Evolutionary conservation across 2,888 invertebrate genomes (phyloP).

Genomic region (Nipponacmea schrenckii): DNA sequence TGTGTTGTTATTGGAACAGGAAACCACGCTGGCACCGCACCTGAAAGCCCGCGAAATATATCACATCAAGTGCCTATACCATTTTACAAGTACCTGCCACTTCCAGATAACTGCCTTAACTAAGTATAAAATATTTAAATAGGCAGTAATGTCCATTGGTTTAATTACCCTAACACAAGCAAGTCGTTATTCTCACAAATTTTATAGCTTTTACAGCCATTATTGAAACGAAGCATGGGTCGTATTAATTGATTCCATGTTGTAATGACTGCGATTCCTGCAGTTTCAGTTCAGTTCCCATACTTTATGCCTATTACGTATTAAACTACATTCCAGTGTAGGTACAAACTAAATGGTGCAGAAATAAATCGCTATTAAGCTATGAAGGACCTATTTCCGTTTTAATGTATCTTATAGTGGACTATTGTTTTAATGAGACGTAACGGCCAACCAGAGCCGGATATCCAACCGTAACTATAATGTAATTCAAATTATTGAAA

Average conservation of each 20-base stretch:
- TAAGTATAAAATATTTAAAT: not conserved
- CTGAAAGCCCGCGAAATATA: no score
- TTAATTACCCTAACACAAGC: slow-evolving; percentile 7
- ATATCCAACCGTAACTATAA: no score
- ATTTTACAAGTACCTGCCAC: slow-evolving; percentile 4
- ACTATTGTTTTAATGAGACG: no score
- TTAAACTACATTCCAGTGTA: not conserved
- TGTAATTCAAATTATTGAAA: no score
- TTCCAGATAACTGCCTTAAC: not conserved
- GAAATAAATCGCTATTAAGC: not conserved
- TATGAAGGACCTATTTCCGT: not conserved
- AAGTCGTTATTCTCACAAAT: not conserved
- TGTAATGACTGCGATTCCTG: not conserved
- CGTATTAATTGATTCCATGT: not conserved
- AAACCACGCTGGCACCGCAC: no score
- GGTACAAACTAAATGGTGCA: no score
- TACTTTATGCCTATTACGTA: not conserved
- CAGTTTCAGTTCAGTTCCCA: not conserved
- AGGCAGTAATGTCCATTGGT: not conserved
- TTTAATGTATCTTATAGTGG: not conserved
- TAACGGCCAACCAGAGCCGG: no score
- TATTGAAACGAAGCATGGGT: not conserved
- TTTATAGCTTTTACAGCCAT: not conserved
- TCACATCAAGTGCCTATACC: no score
- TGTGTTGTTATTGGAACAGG: no score